Conservation (phyloP, 2,888 invertebrate species). For the Drosophila multiciliata region DNA sequence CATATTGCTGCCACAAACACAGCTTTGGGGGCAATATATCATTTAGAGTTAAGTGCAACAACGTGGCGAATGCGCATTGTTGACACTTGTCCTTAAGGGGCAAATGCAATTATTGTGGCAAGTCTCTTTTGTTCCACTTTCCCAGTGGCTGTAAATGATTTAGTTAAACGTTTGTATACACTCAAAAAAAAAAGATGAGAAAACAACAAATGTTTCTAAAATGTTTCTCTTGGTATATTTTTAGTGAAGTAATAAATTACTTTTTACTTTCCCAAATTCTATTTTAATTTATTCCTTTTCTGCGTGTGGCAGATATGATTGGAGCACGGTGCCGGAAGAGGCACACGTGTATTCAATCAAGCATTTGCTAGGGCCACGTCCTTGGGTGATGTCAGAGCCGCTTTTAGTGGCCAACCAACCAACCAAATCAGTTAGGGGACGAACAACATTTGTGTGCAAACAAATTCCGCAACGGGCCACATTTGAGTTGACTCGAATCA, state of each 20-base stretch:
- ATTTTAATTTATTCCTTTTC: background rate
- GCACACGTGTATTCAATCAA: conserved; percentile 57
- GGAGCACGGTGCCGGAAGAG: conserved; percentile 21
- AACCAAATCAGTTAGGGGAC: conserved; percentile 57
- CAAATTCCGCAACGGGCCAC: conserved; percentile 31
- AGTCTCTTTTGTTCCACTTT: conserved; percentile 30
- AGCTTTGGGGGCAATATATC: conserved; percentile 45
- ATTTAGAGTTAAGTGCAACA: conserved; percentile 53
- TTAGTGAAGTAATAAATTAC: too few relatives aligned
- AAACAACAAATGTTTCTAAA: background rate
- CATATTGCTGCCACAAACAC: conserved; percentile 5
- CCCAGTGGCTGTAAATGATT: background rate
- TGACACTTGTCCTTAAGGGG: conserved; percentile 32
- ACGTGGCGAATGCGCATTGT: conserved; percentile 67
- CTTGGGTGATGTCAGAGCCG: conserved; percentile 71
- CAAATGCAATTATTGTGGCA: conserved; percentile 62
- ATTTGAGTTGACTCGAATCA: conserved; percentile 5
- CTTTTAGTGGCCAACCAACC: conserved; percentile 66
- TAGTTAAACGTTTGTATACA: background rate
- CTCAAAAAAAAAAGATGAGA: background rate
- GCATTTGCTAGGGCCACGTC: conserved; percentile 53
- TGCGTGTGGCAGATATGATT: background rate
- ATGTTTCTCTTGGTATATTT: too few relatives aligned
- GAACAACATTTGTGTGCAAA: conserved; percentile 53
- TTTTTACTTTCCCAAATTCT: too few relatives aligned